Evolutionary conservation across 2,797 vertebrate genomes (phyloP).

Genomic region (Sebastiscus tertius): DNA sequence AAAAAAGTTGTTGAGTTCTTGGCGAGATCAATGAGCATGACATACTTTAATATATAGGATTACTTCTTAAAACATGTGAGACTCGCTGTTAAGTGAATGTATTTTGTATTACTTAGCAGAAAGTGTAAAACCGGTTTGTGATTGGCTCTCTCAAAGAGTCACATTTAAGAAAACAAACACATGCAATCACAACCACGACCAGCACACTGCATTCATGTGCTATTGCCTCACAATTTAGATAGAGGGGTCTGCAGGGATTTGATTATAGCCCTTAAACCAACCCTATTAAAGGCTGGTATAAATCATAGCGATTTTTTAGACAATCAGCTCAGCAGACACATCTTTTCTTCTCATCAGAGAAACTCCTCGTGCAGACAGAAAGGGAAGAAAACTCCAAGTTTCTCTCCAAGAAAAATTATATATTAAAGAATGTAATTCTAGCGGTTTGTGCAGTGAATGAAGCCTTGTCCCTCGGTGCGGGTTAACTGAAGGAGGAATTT

Average conservation of each 20-base stretch:
- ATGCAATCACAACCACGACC: slow-evolving; percentile 46
- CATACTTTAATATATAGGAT: slow-evolving; percentile 65
- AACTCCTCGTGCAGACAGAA: slow-evolving; percentile 9
- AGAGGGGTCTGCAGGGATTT: slow-evolving; percentile 51
- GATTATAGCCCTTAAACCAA: slow-evolving; percentile 64
- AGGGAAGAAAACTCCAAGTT: neutral
- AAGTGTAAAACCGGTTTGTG: slow-evolving; percentile 35
- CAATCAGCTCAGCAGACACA: slow-evolving; percentile 29
- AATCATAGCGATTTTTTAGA: slow-evolving; percentile 53
- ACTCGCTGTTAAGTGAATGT: slow-evolving; percentile 42
- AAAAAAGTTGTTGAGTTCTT: slow-evolving; percentile 65
- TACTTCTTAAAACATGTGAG: slow-evolving; percentile 59
- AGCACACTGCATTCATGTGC: slow-evolving; percentile 43
- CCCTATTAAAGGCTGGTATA: slow-evolving; percentile 60
- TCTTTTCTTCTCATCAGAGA: slow-evolving; percentile 47
- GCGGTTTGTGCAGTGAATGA: slow-evolving; percentile 53
- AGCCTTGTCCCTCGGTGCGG: slow-evolving; percentile 42
- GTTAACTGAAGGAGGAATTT: slow-evolving; percentile 62
- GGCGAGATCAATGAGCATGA: slow-evolving; percentile 65
- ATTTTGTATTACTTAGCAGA: slow-evolving; percentile 52
- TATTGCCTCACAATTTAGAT: slow-evolving; percentile 61
- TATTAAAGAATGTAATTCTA: slow-evolving; percentile 46
- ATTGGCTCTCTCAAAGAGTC: slow-evolving; percentile 35
- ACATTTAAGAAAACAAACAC: slow-evolving; percentile 31
- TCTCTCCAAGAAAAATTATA: slow-evolving; percentile 42